These are phyloP conservation scores for Scyliorhinus canicula DNA, from an alignment of 2,797 vertebrate species.

Conservation along the genomic window DNA sequence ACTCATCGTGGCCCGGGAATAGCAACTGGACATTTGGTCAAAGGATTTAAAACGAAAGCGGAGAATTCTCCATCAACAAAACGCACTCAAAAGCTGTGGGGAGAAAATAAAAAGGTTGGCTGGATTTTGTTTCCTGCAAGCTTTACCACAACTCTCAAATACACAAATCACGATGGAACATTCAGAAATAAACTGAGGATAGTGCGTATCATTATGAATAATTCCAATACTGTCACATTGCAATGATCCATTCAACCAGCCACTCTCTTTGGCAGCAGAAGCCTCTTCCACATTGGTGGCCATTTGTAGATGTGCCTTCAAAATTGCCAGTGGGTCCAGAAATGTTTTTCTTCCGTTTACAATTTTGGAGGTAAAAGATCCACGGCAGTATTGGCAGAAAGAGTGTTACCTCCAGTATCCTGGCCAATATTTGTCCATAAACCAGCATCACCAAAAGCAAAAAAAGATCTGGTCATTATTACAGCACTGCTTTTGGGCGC, in stretches of 20 bases:
- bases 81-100: background rate
- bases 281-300: background rate
- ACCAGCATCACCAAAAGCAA: background rate
- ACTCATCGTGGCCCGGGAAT: background rate
- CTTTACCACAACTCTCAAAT: background rate
- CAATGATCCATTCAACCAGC: background rate
- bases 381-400: background rate
- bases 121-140: background rate
- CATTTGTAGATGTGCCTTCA: background rate
- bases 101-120: background rate
- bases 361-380: background rate
- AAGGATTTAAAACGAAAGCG: background rate
- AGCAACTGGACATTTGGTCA: background rate
- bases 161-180: background rate
- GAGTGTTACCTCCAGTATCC: background rate
- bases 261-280: background rate
- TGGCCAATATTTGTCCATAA: background rate
- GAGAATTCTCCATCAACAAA: background rate
- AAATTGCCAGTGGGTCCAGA: background rate
- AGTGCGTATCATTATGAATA: background rate
- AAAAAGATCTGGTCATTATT: background rate
- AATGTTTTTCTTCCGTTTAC: too few species aligned
- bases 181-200: conserved; percentile 12
- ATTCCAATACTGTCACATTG: background rate
- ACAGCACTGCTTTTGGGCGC: background rate